Evolutionary conservation across 2,797 vertebrate genomes (phyloP), one percentile per base, ranked within the genome.

Genomic region (Macroramphosus scolopax): DNA sequence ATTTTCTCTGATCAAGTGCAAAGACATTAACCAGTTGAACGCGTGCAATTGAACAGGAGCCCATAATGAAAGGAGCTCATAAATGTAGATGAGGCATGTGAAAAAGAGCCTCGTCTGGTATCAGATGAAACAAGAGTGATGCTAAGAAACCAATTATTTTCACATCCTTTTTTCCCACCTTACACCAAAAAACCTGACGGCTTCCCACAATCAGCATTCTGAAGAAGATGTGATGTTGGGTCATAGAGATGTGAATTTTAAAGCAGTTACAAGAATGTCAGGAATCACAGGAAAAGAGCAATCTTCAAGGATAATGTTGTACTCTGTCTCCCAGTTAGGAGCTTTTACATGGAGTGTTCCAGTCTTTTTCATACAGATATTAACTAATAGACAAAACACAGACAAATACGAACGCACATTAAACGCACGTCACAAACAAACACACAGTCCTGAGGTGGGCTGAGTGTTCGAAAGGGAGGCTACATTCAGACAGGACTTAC

Each of bases 1-100:
- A 85, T 84, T 69, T 80, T 53, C 71, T 74, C 48, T 72, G 81
- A 80, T 84, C 75, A 78, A 80, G 65, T 63, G 73, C 72, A 70
- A 72, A 78, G 72, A 83, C 78, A 87, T 84, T 81, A 82, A 82
- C 68, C 63, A 78, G 73, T 77, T 77, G 77, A 75, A 83, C 33
- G 58, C 73, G 80, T 68, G 72, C 78, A 82, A 82, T 80, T 79
- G 78, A 80, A 77, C 71, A 75, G 65, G 55, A 69, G 72, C 78
- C 83, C 69, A 78, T 74, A 78, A 86, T 76, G 73, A 72, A 74
- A 76, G 70, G 38, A 30, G 75, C 76, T 81, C 44, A 68, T 80
- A 82, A 78, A 78, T 80, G 76, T 41, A 78, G 73, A 79, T 77
- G 78, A 83, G 74, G 67, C 75, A 73, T 63, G 68, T 68, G 73